Base-by-base conservation (phyloP, 2,797 vertebrate genomes). In the Rhodeus uyekii region DNA sequence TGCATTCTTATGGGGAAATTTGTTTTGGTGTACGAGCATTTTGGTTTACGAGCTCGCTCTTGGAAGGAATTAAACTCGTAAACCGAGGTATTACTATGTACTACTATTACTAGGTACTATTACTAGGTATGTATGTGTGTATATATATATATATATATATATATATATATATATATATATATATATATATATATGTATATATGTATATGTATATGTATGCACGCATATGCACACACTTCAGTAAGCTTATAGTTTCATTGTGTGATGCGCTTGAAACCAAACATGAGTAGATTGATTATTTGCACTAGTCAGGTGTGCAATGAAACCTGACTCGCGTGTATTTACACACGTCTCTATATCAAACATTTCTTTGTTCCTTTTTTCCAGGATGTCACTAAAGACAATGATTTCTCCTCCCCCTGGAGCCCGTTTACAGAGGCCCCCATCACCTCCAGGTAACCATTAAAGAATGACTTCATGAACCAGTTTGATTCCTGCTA, bases 341-440 rank as follows among this genome's bases (percentile, higher is more conserved):
- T 74, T 65, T n/a, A 65, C 42, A 55, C 48, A 14, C 19, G 4
- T 5, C 14, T 64, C 1, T 27, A 5, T 39, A 3, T 68, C 58
- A 60, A 60, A 60, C 9, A 16, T n/a, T 65, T 39, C 29, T 61
- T 19, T 55, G 7, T 24, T 58, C 39, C 2, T 14, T 50, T 90
- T 90, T 87, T 90, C 73, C 88, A 99, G 98, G 96, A 96, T 78
- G 91, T 96, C 76, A 95, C 94, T 86, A 96, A 95, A 90, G 96
- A 97, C 82, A 92, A 93, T 63, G 95, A 96, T 89, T 98, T 97
- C 87, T 89, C 95, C 78, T 96, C 96, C 0, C 96, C 96, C 61
- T 99, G 98, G 98, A 98, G 95, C 89, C 95, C 96, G 73, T 98
- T 97, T 89, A 89, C 94, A 71, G 97, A 99, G 44, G 95, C 95